Evolutionary conservation across 2,797 vertebrate genomes (phyloP), one percentile per base, ranked within the genome.

Genomic region (Eulemur coronatus): DNA sequence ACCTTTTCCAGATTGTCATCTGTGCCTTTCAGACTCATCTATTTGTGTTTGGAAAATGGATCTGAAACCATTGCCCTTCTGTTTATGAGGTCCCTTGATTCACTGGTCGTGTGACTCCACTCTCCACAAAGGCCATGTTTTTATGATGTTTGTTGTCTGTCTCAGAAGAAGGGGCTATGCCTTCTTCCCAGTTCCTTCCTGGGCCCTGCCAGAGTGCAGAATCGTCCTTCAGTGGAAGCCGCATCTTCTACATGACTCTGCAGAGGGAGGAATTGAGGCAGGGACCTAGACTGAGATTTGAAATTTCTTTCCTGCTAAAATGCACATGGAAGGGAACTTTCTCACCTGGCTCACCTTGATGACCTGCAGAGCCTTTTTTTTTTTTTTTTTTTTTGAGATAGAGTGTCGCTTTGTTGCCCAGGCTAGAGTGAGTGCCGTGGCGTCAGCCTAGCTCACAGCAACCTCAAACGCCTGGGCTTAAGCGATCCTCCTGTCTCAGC

Each of bases 41-140:
- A 14, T 73, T 78, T 78, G 48, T 82, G 69, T 91, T 89, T 86
- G 61, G 73, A 82, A 94, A 93, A 86, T 79, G 17, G 48, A 84
- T 93, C 81, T 94, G 82, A 93, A 93, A 91, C 76, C 84, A 38
- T 35, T 59, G 78, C 63, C 78, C 72, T 17, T n/a, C 46, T 41
- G 55, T 72, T 93, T 59, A 84, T 48, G n/a, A 38, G 41, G 82
- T 93, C 52, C 73, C 30, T 76, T 75, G 59, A 76, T 69, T 59
- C 73, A 35, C 26, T 85, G 65, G 52, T 5, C 9, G 0, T 12
- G 11, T 26, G 57, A 70, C 84, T 73, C 91, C 43, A 41, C n/a
- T 82, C 82, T 70, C 52, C 2, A 15, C 52, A 7, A 65, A 70
- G 67, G 82, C 7, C 30, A 46, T 1, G 3, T 4, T 2, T 1